These are phyloP conservation scores for Druceiella hillmani DNA, from an alignment of 2,888 invertebrate genomes.

Conservation along the genomic window DNA sequence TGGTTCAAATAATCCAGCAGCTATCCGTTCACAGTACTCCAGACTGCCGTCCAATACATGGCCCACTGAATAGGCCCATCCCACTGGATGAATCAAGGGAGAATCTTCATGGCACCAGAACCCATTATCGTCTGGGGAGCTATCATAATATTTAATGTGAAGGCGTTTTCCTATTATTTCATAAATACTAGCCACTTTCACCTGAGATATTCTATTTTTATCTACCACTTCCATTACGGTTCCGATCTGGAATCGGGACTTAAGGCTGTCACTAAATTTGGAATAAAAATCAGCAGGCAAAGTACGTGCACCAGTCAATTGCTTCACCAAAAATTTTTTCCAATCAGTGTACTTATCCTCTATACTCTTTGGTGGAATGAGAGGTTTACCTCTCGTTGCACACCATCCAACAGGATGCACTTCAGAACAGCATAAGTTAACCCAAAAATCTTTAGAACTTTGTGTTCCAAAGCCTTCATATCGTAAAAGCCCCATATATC, in stretches of 20 bases:
- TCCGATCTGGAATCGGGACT: conserved; percentile 77
- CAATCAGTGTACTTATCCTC: conserved; percentile 92
- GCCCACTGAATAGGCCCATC: conserved; percentile 91
- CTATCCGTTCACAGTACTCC: conserved; percentile 69
- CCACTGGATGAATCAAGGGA: conserved; percentile 89
- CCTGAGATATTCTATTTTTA: conserved; percentile 91
- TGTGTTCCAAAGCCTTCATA: conserved; percentile 94
- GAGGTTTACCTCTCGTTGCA: conserved; percentile 88
- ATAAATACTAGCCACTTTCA: conserved; percentile 83
- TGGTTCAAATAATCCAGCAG: conserved; percentile 62
- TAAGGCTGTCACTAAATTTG: conserved; percentile 79
- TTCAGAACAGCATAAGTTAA: conserved; percentile 87
- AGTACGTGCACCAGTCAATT: conserved; percentile 92
- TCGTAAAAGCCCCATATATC: conserved; percentile 73
- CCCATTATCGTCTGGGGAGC: conserved; percentile 71
- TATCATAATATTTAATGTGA: conserved; percentile 85
- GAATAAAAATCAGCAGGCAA: conserved; percentile 88
- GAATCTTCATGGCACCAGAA: conserved; percentile 98
- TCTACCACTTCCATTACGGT: conserved; percentile 91
- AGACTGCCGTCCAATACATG: conserved; percentile 83
- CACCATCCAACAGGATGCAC: conserved; percentile 99
- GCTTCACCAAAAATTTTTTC: conserved; percentile 90
- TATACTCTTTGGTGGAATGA: conserved; percentile 91
- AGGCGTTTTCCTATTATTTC: conserved; percentile 90
- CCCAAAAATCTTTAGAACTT: conserved; percentile 91